A percentile compares a stretch with the other conserved stretches of the same genome.
Conservation (phyloP, 2,797 vertebrate species). For the Cossypha heuglini region DNA sequence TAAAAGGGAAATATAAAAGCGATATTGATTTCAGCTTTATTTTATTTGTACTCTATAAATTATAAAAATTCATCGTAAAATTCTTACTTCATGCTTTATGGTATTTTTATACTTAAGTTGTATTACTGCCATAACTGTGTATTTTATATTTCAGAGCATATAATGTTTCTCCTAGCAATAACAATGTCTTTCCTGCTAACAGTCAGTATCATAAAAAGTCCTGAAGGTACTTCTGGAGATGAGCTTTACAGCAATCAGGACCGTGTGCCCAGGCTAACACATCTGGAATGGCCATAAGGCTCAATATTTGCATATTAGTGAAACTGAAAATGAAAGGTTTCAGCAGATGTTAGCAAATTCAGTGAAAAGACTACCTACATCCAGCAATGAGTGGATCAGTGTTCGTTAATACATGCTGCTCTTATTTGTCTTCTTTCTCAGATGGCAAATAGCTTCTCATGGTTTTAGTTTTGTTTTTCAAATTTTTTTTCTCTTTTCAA, state of each 20-base stretch:
- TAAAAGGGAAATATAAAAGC: not conserved
- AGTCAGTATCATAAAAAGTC: not conserved
- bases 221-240: not conserved
- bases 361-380: not conserved
- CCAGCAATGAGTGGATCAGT: not conserved
- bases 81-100: not conserved
- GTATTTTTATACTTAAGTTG: not conserved
- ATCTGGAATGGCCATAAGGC: not conserved
- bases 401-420: not conserved
- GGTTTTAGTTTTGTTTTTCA: not conserved
- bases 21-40: not conserved
- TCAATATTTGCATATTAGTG: not conserved
- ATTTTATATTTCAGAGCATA: not conserved
- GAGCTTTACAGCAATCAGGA: not conserved
- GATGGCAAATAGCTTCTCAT: not conserved
- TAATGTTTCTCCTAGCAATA: not conserved
- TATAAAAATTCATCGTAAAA: not conserved
- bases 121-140: not conserved
- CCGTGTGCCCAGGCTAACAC: not conserved
- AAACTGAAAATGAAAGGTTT: not conserved
- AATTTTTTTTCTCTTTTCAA: not conserved
- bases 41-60: not conserved
- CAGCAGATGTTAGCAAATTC: not conserved
- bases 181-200: not conserved
- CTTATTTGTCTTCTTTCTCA: not conserved